These are phyloP conservation scores for Peromyscus maniculatus DNA, from an alignment of 2,113 vertebrate species.

Conservation along the genomic window DNA sequence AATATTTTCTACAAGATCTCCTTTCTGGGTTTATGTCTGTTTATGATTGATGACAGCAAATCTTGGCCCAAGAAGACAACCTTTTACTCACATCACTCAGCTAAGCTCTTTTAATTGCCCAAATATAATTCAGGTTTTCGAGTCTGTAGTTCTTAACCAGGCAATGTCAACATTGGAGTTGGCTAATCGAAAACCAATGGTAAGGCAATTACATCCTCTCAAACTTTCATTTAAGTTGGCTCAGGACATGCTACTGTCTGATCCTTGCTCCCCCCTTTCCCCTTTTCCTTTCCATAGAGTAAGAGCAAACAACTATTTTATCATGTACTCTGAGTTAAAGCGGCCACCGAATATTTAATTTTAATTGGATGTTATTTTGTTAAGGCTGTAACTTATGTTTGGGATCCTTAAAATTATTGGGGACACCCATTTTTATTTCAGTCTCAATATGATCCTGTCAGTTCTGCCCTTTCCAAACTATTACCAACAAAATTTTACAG, in stretches of 20 bases:
- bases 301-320: not conserved
- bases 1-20: constrained; percentile 70
- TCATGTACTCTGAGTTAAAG: not conserved
- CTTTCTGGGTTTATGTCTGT: constrained; percentile 68
- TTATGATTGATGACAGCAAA: constrained; percentile 51
- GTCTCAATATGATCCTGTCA: not conserved
- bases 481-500: not conserved
- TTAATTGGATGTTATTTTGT: not conserved
- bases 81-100: constrained; percentile 58
- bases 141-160: constrained; percentile 68
- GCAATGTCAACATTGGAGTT: constrained; percentile 76
- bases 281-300: not conserved
- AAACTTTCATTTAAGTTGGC: constrained; percentile 55
- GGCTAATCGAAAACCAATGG: constrained; percentile 63
- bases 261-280: not conserved
- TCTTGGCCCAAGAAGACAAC: constrained; percentile 65
- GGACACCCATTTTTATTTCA: not conserved
- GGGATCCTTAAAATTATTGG: not conserved
- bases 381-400: not conserved
- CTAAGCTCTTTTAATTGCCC: constrained; percentile 78
- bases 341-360: not conserved
- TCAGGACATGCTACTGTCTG: constrained; percentile 40
- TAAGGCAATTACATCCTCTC: constrained; percentile 10
- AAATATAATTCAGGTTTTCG: constrained; percentile 69
- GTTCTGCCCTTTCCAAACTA: fast-evolving